Conservation (phyloP, 2,888 invertebrate species). For the Willowsia nigromaculata region DNA sequence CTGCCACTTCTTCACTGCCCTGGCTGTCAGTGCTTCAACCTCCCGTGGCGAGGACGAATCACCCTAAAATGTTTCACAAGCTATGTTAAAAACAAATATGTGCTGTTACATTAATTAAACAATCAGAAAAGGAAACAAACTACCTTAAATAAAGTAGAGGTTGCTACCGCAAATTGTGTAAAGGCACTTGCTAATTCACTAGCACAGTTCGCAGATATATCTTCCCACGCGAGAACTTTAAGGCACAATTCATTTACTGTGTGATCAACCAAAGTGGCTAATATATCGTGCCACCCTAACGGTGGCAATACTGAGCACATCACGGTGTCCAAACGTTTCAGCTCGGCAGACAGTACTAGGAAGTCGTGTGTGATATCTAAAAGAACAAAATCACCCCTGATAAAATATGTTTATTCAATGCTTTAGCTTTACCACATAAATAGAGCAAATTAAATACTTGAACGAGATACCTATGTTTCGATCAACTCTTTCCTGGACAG, state of each 20-base stretch:
- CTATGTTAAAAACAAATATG: no score
- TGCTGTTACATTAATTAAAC: no score
- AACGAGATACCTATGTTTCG: constrained; percentile 34
- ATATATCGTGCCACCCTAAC: constrained; percentile 59
- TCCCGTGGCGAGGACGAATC: constrained; percentile 71
- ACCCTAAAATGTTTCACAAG: no score
- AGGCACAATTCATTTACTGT: constrained; percentile 78
- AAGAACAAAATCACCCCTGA: neutral
- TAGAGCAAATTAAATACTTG: no score
- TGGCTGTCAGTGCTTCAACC: constrained; percentile 73
- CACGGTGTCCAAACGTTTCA: constrained; percentile 67
- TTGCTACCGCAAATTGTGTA: constrained; percentile 86
- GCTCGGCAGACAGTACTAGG: constrained; percentile 70
- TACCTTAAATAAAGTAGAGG: constrained; percentile 88
- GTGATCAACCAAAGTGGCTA: constrained; percentile 76
- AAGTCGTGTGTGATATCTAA: constrained; percentile 69
- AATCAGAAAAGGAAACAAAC: no score
- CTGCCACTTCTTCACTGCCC: constrained; percentile 84
- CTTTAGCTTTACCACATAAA: no score
- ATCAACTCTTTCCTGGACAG: constrained; percentile 71
- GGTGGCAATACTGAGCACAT: constrained; percentile 72
- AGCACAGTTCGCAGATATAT: constrained; percentile 92
- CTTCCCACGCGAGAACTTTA: constrained; percentile 83
- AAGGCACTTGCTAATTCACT: constrained; percentile 89
- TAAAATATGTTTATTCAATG: no score